Base-by-base conservation (phyloP, 2,888 invertebrate species). In the Hypomecis punctinalis region DNA sequence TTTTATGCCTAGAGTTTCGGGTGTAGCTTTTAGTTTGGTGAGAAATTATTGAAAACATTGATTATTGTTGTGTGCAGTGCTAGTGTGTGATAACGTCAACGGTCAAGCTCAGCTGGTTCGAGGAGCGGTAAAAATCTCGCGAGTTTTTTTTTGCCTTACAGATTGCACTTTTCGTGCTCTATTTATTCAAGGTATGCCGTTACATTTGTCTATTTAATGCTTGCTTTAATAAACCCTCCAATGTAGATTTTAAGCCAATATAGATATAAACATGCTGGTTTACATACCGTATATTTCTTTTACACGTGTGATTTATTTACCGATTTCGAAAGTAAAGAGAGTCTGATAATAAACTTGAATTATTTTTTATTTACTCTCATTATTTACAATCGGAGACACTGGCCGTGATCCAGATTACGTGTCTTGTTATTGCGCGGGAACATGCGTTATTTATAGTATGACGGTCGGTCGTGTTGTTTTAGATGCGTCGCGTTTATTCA, bases 321-420 rank as follows among this genome's bases (percentile, higher is more conserved):
- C 51, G 47, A 46, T 60, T 52, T 51, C 10, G 57, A 35, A 62
- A 43, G 23, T 49, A 54, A 57, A 49, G 42, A 51, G 9, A 52
- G 35, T 57, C 62, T 68, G 71, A 73, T 55, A 62, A 35, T 52
- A 63, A 60, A 48, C 58, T 63, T 71, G 62, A 62, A 75, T 69
- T 71, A 23, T 23, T 67, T 76, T 70, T 73, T 77, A 74, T 76
- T 77, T 76, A 76, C 79, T 73, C 71, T 76, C 81, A 84, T 85
- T 86, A 86, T 88, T 86, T 86, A 88, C 85, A 79, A 77, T 80
- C 76, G 75, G 81, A 75, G 77, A 82, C 79, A 81, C 85, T 91
- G 92, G 91, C 92, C 91, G 85, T 92, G 92, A 91, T 92, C 92
- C 92, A 92, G 89, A 91, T 91, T 86, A 81, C 86, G 85, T 84